phyloP scores from a whole-genome alignment of 2,113 vertebrate genomes.

The Menidia beryllina region DNA sequence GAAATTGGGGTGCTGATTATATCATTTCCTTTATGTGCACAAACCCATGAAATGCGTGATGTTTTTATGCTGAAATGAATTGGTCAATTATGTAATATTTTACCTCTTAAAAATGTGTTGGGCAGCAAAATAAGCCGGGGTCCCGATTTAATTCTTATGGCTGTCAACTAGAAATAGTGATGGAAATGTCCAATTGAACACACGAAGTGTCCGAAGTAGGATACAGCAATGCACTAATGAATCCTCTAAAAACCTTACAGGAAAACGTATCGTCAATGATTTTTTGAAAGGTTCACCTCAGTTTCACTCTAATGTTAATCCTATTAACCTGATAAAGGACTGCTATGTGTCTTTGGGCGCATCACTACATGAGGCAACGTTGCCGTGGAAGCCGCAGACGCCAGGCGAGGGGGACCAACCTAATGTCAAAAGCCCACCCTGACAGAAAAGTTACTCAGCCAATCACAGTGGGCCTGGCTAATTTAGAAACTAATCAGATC shows the following conservation, averaged over 20 bases:
- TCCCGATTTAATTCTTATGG: neutral
- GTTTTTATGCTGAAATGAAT: neutral
- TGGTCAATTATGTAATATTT: rapidly evolving
- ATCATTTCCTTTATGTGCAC: conserved; percentile 23
- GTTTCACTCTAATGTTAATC: neutral
- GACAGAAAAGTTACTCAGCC: conserved; percentile 63
- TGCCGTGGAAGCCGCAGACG: conserved; percentile 83
- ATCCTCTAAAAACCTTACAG: no score
- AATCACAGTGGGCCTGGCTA: conserved; percentile 50
- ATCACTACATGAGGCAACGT: conserved; percentile 58
- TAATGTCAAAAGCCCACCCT: conserved; percentile 34
- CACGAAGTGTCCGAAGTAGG: neutral
- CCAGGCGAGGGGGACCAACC: conserved; percentile 69
- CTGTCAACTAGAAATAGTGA: neutral
- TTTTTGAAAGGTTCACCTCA: neutral
- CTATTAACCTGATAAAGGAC: neutral
- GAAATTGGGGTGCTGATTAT: neutral
- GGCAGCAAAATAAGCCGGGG: neutral
- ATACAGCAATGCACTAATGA: neutral
- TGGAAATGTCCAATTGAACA: neutral
- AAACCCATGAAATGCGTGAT: conserved; percentile 5
- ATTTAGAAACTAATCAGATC: conserved; percentile 56
- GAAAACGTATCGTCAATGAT: no score
- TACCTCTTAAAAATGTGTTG: neutral
- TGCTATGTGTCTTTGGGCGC: neutral